A percentile compares a stretch with the other conserved stretches of the same genome.
Evolutionary conservation across 2,888 invertebrate species (phyloP).

Genomic region (Icerya purchasi): DNA sequence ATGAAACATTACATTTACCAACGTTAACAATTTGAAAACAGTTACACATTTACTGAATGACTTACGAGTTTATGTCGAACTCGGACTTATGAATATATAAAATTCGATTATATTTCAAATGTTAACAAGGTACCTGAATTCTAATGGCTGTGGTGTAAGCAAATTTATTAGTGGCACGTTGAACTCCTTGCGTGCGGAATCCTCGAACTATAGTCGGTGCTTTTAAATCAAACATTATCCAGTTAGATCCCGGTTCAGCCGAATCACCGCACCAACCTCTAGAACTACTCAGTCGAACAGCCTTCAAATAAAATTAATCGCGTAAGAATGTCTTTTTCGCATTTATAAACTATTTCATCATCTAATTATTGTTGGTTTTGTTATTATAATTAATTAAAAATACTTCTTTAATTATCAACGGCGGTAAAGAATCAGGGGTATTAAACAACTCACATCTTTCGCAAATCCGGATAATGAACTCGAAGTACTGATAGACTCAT

Average conservation of each 20-base stretch:
- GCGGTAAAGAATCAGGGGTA: too few relatives aligned
- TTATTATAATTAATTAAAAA: not conserved
- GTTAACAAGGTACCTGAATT: slow-evolving; percentile 29
- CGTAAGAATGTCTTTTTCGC: too few relatives aligned
- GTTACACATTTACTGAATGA: too few relatives aligned
- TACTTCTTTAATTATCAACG: not conserved
- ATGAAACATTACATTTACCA: too few relatives aligned
- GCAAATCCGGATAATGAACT: slow-evolving; percentile 58
- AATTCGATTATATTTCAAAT: too few relatives aligned
- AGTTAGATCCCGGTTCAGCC: slow-evolving; percentile 66
- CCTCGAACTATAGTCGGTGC: slow-evolving; percentile 75
- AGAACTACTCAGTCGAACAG: slow-evolving; percentile 59
- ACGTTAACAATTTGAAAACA: too few relatives aligned
- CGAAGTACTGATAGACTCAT: slow-evolving; percentile 70
- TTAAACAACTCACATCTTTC: slow-evolving; percentile 43
- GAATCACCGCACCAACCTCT: slow-evolving; percentile 80
- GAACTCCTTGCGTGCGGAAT: slow-evolving; percentile 74
- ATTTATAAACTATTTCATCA: too few relatives aligned
- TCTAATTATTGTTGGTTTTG: too few relatives aligned
- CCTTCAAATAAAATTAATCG: slow-evolving; percentile 34
- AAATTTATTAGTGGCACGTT: slow-evolving; percentile 54
- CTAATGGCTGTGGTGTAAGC: slow-evolving; percentile 80
- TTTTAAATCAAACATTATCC: slow-evolving; percentile 67
- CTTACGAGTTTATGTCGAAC: too few relatives aligned
- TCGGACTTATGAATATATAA: too few relatives aligned